Evolutionary conservation across 2,113 vertebrate genomes (phyloP), one percentile per base, ranked within the genome.

Genomic region (Platycercus adscitus): DNA sequence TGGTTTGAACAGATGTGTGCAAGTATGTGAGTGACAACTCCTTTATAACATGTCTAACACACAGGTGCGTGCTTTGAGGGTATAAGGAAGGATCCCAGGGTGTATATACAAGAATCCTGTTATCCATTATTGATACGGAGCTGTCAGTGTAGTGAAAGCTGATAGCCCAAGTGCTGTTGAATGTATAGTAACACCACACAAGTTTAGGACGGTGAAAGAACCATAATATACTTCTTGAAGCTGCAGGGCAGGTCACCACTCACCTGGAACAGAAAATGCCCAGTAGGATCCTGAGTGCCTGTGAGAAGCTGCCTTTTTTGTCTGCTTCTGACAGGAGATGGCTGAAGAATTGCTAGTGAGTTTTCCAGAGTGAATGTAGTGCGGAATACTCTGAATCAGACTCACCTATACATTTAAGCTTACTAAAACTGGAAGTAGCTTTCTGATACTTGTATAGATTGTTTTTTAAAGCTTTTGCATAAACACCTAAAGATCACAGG

Each of bases 141-240:
- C 53, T 4, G 1, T 26, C 28, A 5, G 11, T 8, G 46, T 1
- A 15, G 7, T 10, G 70, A 73, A 86, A 89, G 71, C 85, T 81
- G 87, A 85, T 35, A 72, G 79, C 72, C 55, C 69, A 58, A 29
- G 37, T 11, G 64, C 84, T 50, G 50, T n/a, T 19, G 64, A 49
- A 17, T 0, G 1, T 43, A 10, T 6, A 13, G 46, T 20, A 56
- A 20, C 64, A 33, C 60, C 25, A 4, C 0, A 1, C 13, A 49
- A 63, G 50, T 44, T 65, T 63, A 11, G 19, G 24, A 7, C 15
- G n/a, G 5, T 29, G 52, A 6, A n/a, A 47, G 69, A 61, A 24
- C 26, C 29, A 46, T 25, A 43, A 8, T 0, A 10, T 0, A 55
- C 60, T 58, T 63, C 26, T 14, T 79, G 83, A 68, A 78, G 18